phyloP scores from a whole-genome alignment of 2,888 invertebrate species.

The Ophion slaviceki region DNA sequence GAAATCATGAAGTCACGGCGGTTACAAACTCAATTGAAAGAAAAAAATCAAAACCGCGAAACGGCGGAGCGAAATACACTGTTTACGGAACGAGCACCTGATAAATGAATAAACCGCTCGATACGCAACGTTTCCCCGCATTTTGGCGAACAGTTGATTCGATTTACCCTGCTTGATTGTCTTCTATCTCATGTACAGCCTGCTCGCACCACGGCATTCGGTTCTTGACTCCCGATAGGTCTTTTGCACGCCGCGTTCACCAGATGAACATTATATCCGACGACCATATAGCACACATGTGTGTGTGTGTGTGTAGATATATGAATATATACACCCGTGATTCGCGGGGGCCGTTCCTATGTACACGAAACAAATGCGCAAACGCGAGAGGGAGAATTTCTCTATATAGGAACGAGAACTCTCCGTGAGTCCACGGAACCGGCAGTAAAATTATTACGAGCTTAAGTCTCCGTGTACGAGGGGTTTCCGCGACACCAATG shows the following conservation, averaged over 20 bases:
- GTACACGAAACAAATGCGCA: conserved; percentile 16
- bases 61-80: neutral
- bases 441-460: conserved; percentile 73
- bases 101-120: neutral
- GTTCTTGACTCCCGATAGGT: conserved; percentile 46
- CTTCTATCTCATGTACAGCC: conserved; percentile 17
- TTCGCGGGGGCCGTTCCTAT: conserved; percentile 11
- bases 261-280: conserved; percentile 29
- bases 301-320: neutral
- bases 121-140: neutral
- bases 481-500: conserved; percentile 74
- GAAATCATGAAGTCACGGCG: too few relatives aligned
- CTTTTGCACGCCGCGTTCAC: conserved; percentile 9
- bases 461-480: conserved; percentile 68
- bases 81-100: neutral
- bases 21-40: too few relatives aligned
- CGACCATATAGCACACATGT: conserved; percentile 1
- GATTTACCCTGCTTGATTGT: conserved; percentile 44
- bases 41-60: neutral
- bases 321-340: neutral
- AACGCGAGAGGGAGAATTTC: conserved; percentile 31
- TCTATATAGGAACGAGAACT: conserved; percentile 30
- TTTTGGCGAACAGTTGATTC: conserved; percentile 1
- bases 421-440: conserved; percentile 51
- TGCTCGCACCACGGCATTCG: conserved; percentile 47